phyloP scores from a whole-genome alignment of 2,888 invertebrate genomes.

The Tenthredo livida region DNA sequence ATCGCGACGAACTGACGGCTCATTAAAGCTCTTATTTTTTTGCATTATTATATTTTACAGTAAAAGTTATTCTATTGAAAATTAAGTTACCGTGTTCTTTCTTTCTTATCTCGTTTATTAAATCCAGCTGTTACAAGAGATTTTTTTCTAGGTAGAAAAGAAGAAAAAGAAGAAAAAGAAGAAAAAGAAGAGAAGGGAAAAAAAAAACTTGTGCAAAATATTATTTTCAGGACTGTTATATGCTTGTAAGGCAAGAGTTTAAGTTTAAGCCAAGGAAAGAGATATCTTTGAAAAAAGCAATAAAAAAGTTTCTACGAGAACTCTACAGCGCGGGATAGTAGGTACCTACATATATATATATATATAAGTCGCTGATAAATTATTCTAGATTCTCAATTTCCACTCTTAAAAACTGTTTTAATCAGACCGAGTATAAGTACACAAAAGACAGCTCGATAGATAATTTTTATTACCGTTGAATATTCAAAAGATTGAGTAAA shows the following conservation, averaged over 20 bases:
- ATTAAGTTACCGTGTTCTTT: neutral
- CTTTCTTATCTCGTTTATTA: neutral
- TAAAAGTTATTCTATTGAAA: neutral
- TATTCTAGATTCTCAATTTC: neutral
- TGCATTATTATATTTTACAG: neutral
- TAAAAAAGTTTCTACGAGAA: neutral
- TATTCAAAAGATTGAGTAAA: conserved; percentile 2
- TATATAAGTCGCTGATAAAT: neutral
- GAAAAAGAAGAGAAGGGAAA: neutral
- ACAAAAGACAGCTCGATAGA: conserved; percentile 3
- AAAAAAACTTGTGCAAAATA: neutral
- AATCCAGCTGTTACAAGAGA: no score
- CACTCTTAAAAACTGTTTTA: neutral
- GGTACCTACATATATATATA: no score
- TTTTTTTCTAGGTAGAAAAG: no score
- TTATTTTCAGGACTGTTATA: neutral
- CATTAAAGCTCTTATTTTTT: neutral
- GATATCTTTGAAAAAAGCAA: conserved; percentile 4
- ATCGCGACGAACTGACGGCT: neutral
- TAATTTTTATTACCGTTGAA: conserved; percentile 32
- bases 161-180: neutral
- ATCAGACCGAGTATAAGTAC: conserved; percentile 1
- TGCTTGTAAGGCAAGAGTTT: neutral
- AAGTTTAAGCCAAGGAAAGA: neutral
- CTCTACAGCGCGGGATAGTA: neutral